phyloP scores from a whole-genome alignment of 2,113 vertebrate species.

The Polyodon spathula region DNA sequence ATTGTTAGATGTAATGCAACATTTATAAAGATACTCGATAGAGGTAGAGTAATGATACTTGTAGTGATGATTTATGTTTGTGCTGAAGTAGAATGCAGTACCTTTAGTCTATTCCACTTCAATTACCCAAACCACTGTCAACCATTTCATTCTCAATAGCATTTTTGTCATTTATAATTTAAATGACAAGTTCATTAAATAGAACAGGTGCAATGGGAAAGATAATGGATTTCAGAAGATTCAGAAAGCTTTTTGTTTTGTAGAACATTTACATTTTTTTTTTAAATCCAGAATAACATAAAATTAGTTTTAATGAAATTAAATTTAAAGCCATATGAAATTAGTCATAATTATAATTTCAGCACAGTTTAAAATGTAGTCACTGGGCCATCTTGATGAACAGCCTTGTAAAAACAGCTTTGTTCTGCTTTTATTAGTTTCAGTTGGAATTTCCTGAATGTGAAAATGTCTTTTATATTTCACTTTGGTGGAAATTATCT shows the following conservation, averaged over 20 bases:
- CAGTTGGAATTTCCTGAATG: neutral
- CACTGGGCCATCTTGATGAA: neutral
- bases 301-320: neutral
- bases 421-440: neutral
- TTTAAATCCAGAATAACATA: neutral
- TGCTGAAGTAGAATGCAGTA: neutral
- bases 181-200: constrained; percentile 2
- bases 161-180: neutral
- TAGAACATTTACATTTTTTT: neutral
- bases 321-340: neutral
- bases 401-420: neutral
- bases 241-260: neutral
- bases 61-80: neutral
- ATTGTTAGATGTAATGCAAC: too few species aligned
- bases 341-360: neutral
- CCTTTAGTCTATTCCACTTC: neutral
- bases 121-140: neutral
- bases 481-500: too few species aligned
- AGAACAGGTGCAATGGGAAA: neutral
- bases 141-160: neutral
- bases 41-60: neutral
- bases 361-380: neutral
- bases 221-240: neutral
- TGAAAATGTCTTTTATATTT: neutral
- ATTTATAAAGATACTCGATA: neutral